A percentile compares a stretch with the other conserved stretches of the same genome.
Conservation (phyloP, 2,797 vertebrate genomes). For the Cirrhinus molitorella region DNA sequence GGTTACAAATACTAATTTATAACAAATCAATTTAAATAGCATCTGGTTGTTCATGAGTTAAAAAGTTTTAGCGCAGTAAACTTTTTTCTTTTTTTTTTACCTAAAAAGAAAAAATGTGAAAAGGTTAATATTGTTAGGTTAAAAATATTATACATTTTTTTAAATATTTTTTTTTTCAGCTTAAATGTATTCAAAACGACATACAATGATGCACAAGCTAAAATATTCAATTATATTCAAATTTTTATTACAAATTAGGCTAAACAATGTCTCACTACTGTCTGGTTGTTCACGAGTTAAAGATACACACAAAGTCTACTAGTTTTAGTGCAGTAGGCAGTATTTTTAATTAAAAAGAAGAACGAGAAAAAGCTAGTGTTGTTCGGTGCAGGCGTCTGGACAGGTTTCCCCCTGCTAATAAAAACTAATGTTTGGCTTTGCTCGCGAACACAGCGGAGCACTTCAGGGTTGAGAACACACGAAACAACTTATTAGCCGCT, state of each 20-base stretch:
- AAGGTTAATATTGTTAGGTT: neutral
- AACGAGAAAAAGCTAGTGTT: neutral
- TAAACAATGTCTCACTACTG: neutral
- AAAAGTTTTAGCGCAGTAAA: neutral
- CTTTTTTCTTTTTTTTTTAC: too few relatives aligned
- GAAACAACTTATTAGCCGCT: neutral
- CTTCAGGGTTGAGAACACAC: conserved; percentile 22
- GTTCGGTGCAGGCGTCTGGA: neutral
- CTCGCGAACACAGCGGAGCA: conserved; percentile 2
- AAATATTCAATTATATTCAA: neutral
- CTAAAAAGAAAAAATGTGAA: neutral
- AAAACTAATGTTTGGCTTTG: neutral
- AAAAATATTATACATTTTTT: neutral
- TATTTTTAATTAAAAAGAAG: neutral
- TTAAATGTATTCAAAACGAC: too few relatives aligned
- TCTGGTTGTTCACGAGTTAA: neutral
- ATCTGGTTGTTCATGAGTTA: neutral
- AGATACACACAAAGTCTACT: neutral
- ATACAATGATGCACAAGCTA: too few relatives aligned
- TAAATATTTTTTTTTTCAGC: too few relatives aligned
- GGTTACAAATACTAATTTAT: neutral
- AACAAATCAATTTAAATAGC: neutral
- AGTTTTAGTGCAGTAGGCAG: neutral
- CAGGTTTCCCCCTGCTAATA: neutral
- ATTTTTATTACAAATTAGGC: neutral